Percentiles rank a stretch among this genome's conserved stretches.
phyloP scores from a whole-genome alignment of 2,797 vertebrate genomes.

The Scolopax bukidnonensis region DNA sequence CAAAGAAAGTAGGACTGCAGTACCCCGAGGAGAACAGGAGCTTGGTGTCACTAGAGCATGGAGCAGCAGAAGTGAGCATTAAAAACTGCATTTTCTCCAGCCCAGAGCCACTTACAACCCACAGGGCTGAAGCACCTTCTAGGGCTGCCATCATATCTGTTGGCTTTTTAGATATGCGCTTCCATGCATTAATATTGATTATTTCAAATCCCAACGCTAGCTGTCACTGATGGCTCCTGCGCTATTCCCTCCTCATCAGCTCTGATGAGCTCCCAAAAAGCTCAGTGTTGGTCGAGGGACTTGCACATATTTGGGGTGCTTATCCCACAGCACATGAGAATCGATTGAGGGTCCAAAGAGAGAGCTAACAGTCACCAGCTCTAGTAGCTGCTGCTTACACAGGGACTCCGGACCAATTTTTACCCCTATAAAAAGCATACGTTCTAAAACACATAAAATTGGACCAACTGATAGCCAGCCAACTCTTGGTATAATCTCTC shows the following conservation, averaged over 20 bases:
- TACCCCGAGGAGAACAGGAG: rapidly evolving
- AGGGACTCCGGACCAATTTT: neutral
- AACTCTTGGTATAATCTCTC: slow-evolving; percentile 40
- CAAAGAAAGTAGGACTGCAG: neutral
- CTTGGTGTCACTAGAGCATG: neutral
- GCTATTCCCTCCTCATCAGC: neutral
- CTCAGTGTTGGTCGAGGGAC: neutral
- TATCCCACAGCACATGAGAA: neutral
- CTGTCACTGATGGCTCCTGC: neutral
- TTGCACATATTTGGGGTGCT: neutral
- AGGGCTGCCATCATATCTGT: neutral
- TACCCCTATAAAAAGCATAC: slow-evolving; percentile 25
- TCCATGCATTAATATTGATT: neutral
- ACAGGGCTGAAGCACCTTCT: neutral
- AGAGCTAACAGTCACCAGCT: neutral
- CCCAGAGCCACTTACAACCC: neutral
- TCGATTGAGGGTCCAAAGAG: neutral
- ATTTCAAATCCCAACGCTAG: neutral
- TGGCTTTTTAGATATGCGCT: neutral
- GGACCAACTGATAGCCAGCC: slow-evolving; percentile 56
- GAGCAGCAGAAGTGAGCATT: neutral
- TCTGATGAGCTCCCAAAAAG: neutral
- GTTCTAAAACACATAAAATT: slow-evolving; percentile 43
- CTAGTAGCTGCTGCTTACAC: neutral
- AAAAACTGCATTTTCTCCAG: neutral